Conservation (phyloP, 1,140 invertebrate genomes). For the Triops longicaudatus region DNA sequence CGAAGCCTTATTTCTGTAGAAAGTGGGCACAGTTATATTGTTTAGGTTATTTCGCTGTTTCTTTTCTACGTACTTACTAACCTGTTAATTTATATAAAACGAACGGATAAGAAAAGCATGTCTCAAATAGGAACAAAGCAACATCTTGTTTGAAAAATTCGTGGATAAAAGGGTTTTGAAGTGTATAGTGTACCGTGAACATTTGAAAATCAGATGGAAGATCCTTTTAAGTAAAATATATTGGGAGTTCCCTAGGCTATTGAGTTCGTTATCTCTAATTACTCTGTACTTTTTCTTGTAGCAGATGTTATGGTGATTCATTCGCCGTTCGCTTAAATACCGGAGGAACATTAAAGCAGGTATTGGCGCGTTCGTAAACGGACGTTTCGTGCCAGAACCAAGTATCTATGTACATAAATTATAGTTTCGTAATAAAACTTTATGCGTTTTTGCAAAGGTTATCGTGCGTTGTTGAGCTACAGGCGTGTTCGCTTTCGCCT, state of each 20-base stretch:
- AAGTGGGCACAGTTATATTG: no score
- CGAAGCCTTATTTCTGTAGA: no score
- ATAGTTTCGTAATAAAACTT: background rate
- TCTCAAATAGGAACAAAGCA: no score
- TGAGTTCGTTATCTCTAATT: background rate
- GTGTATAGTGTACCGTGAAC: no score
- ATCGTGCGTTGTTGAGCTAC: background rate
- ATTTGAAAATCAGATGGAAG: no score
- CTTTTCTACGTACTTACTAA: no score
- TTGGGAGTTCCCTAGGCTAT: background rate
- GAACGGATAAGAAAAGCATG: no score
- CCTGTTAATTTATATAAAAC: no score
- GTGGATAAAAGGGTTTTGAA: no score
- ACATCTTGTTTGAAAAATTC: no score
- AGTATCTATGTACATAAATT: background rate
- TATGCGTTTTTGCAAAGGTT: background rate
- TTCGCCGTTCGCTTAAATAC: background rate
- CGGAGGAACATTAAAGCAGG: background rate
- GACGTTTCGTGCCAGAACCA: slow-evolving; percentile 10
- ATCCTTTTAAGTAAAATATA: background rate
- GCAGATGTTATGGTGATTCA: background rate
- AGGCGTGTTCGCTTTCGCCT: background rate
- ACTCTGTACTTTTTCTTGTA: background rate
- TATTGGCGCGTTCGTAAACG: background rate
- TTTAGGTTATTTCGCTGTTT: no score